These are phyloP conservation scores for Podocnemis expansa DNA, from an alignment of 2,113 vertebrate genomes.

Conservation along the genomic window DNA sequence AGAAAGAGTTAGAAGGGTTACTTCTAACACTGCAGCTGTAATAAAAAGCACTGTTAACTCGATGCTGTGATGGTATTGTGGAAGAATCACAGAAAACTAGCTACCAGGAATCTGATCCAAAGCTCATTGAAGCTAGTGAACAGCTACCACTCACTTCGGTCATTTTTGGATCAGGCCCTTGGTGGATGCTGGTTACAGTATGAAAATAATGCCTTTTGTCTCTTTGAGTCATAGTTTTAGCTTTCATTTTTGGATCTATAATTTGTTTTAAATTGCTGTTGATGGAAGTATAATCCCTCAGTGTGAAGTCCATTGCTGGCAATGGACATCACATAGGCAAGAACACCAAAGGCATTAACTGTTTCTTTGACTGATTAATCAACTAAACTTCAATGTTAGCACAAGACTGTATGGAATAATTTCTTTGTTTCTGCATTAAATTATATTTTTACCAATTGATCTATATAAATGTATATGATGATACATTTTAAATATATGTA, in stretches of 20 bases:
- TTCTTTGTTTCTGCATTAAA: conserved; percentile 42
- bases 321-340: conserved; percentile 44
- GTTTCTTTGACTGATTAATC: neutral
- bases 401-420: conserved; percentile 34
- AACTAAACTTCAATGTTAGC: conserved; percentile 23
- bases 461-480: conserved; percentile 31
- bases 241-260: conserved; percentile 37
- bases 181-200: neutral
- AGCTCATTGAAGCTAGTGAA: neutral
- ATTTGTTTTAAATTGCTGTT: conserved; percentile 42
- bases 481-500: neutral
- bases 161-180: conserved; percentile 7
- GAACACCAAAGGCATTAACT: conserved; percentile 10
- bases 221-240: conserved; percentile 17
- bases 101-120: neutral
- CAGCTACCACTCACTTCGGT: neutral
- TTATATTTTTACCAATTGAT: conserved; percentile 62
- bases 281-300: conserved; percentile 46
- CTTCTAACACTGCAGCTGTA: conserved; percentile 80
- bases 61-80: neutral
- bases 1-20: conserved; percentile 86
- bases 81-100: conserved; percentile 8
- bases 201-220: conserved; percentile 23
- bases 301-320: conserved; percentile 61
- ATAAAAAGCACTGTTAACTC: conserved; percentile 54